Evolutionary conservation across 37 sponge, comb jelly and placozoan genomes (phyloP).

Genomic region (Diacarnus erythraeanus): DNA sequence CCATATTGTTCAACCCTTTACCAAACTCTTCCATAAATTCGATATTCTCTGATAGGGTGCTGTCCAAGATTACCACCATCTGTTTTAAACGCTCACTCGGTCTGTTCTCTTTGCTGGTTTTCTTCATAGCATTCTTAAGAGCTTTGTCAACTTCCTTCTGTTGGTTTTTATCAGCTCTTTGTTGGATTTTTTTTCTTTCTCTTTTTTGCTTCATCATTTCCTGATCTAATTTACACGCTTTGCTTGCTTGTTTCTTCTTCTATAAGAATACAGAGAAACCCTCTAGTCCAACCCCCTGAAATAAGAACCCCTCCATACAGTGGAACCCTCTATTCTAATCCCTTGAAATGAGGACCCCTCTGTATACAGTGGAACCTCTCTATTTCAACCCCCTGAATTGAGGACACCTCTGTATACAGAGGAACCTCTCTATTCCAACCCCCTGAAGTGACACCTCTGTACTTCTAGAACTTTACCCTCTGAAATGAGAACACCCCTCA

Average conservation of each 20-base stretch:
- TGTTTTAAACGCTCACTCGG: constrained; percentile 52
- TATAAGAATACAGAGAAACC: too few species aligned
- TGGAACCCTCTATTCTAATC: too few species aligned
- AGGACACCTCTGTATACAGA: too few species aligned
- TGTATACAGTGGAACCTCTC: too few species aligned
- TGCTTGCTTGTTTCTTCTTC: background rate
- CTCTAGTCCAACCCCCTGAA: too few species aligned
- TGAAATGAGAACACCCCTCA: too few species aligned
- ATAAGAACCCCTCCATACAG: too few species aligned
- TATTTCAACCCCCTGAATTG: too few species aligned
- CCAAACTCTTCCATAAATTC: constrained; percentile 46
- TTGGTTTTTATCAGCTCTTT: constrained; percentile 28
- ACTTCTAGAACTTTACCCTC: too few species aligned
- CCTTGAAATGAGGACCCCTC: too few species aligned
- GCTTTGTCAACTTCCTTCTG: constrained; percentile 44
- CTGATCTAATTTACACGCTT: constrained; percentile 7
- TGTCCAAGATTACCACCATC: constrained; percentile 60
- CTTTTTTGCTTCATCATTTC: constrained; percentile 1
- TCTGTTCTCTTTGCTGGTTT: constrained; percentile 19
- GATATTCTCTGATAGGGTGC: constrained; percentile 33
- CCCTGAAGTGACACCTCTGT: too few species aligned
- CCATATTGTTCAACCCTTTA: constrained; percentile 20
- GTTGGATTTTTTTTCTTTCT: background rate
- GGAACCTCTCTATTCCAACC: too few species aligned
- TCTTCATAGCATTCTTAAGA: constrained; percentile 7